Base-by-base conservation (phyloP, 2,113 vertebrate species). In the Carassius auratus region DNA sequence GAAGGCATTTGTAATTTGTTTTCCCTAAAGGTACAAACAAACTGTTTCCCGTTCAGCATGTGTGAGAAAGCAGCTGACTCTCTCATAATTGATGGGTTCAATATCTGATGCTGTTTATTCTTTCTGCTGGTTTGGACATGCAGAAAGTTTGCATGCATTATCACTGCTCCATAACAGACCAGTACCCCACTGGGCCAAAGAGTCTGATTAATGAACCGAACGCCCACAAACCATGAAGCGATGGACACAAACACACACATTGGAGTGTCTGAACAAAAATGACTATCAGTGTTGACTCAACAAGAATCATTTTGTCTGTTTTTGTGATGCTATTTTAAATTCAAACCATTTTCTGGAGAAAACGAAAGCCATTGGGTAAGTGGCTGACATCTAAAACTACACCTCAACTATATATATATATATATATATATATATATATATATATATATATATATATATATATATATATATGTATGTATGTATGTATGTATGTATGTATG, bases 141-240 rank as follows among this genome's bases (percentile, higher is more conserved):
- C 75, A 91, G 90, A 94, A 91, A 92, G 93, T 95, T 93, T 94
- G 93, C 93, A 93, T 94, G 92, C 93, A 92, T 93, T 94, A 94
- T 91, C 86, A 83, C 92, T 93, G 93, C 93, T 92, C 93, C 83
- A 87, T 92, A 91, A 92, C 90, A 92, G 83, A 91, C 91, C 92
- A 90, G 91, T 91, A 92, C 91, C 93, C 92, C 89, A 90, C 92
- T 91, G 93, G 62, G 91, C 92, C 91, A 89, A 92, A 91, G 89
- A 92, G 90, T 91, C 93, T 91, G 93, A 94, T 94, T 94, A 94
- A 95, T 94, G 92, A 85, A 83, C 38, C 76, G 6, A 50, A 26
- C 12, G 3, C 73, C 45, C 73, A 50, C 42, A 13, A 50, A 75
- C 50, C n/a, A 6, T 0, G 13, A 75, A 50, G 73, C n/a, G 21